phyloP scores from a whole-genome alignment of 2,113 vertebrate species.

The Potamarius usumacintae region DNA sequence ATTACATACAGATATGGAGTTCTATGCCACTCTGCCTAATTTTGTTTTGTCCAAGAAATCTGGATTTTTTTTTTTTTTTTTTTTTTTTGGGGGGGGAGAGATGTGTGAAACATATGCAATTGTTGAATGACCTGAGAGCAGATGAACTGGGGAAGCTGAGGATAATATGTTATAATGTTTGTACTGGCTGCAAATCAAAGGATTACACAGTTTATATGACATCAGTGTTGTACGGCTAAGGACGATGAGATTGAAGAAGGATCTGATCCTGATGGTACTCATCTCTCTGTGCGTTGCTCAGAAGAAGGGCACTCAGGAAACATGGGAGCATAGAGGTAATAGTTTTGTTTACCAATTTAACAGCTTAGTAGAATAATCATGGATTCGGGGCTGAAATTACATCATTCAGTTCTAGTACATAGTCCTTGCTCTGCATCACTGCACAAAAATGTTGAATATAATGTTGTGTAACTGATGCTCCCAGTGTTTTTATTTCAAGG shows the following conservation, averaged over 20 bases:
- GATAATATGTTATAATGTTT: not conserved
- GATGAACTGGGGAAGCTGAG: slow-evolving; percentile 6
- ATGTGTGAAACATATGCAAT: slow-evolving; percentile 44
- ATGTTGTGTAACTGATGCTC: not conserved
- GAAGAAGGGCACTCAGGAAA: slow-evolving; percentile 65
- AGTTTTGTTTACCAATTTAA: not conserved
- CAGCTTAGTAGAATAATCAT: not conserved
- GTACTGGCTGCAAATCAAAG: slow-evolving; percentile 11
- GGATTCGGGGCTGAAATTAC: not conserved
- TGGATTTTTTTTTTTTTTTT: not conserved
- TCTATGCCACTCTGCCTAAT: not conserved
- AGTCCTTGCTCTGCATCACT: not conserved
- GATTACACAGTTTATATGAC: slow-evolving; percentile 27
- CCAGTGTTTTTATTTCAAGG: not conserved
- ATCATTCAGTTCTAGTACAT: not conserved
- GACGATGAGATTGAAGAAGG: slow-evolving; percentile 54
- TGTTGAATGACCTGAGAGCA: not conserved
- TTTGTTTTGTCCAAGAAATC: slow-evolving; percentile 13
- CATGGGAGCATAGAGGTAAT: slow-evolving; percentile 49
- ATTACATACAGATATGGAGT: slow-evolving; percentile 17
- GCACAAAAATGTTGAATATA: not conserved
- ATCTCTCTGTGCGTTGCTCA: slow-evolving; percentile 58
- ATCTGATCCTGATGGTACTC: slow-evolving; percentile 66
- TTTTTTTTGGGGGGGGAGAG: not conserved
- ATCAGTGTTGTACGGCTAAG: slow-evolving; percentile 42